These are phyloP conservation scores for Coecobrya sp. DNA, from an alignment of 2,888 invertebrate genomes.

Conservation along the genomic window DNA sequence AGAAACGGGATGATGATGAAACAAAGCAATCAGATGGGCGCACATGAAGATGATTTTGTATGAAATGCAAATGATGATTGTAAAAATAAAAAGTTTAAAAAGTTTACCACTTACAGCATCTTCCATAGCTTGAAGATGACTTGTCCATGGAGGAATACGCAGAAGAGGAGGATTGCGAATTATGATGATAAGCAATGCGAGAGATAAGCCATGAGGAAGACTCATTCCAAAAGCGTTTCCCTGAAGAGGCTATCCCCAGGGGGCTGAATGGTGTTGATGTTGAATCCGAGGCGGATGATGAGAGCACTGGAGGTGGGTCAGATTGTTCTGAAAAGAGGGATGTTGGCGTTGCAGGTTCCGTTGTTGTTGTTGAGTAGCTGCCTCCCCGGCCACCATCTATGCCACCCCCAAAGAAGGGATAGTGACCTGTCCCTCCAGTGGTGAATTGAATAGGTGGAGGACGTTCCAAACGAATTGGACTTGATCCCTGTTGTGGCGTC, in stretches of 20 bases:
- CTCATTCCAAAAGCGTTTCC: constrained; percentile 85
- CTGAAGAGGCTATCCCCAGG: constrained; percentile 77
- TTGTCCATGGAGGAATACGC: constrained; percentile 81
- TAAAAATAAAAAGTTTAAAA: constrained; percentile 11
- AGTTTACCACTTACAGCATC: constrained; percentile 66
- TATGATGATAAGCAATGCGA: constrained; percentile 81
- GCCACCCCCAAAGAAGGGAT: constrained; percentile 56
- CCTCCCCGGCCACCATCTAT: constrained; percentile 24
- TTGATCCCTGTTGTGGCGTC: background rate
- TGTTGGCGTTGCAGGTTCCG: constrained; percentile 78
- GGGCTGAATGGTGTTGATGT: constrained; percentile 77
- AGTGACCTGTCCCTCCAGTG: constrained; percentile 60
- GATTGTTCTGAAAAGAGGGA: constrained; percentile 81
- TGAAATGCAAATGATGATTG: background rate
- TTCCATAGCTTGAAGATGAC: constrained; percentile 64
- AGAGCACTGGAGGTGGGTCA: constrained; percentile 59
- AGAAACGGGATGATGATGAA: background rate
- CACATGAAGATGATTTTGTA: background rate
- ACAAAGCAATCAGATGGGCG: background rate
- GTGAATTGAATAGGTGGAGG: constrained; percentile 39
- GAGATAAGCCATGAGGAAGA: constrained; percentile 85
- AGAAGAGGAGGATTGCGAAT: constrained; percentile 82
- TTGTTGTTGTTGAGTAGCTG: constrained; percentile 73
- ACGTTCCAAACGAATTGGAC: constrained; percentile 47
- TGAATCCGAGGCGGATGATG: constrained; percentile 65